Evolutionary conservation across 2,888 invertebrate genomes (phyloP).

Genomic region (Cataglyphis cursor): DNA sequence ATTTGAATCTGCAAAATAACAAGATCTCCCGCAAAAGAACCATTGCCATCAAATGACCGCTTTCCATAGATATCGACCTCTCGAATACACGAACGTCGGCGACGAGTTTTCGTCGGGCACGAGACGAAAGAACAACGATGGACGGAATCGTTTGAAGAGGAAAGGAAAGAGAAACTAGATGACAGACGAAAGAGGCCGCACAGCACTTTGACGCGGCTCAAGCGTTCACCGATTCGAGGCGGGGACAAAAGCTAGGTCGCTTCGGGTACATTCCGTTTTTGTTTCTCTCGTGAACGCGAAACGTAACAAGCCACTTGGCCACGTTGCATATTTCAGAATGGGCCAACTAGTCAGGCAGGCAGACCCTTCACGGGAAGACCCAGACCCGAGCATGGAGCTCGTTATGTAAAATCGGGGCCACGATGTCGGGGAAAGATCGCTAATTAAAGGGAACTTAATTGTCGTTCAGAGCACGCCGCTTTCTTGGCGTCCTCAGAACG

Average conservation of each 20-base stretch:
- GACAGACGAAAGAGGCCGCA: not conserved
- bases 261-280: slow-evolving; percentile 65
- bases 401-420: slow-evolving; percentile 66
- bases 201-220: slow-evolving; percentile 3
- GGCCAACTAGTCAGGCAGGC: slow-evolving; percentile 25
- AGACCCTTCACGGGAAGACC: slow-evolving; percentile 31
- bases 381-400: slow-evolving; percentile 19
- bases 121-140: not conserved
- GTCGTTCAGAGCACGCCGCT: slow-evolving; percentile 37
- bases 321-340: slow-evolving; percentile 75
- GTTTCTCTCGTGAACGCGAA: slow-evolving; percentile 66
- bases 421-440: slow-evolving; percentile 40
- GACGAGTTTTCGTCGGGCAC: not conserved
- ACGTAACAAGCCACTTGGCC: slow-evolving; percentile 78
- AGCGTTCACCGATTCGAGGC: slow-evolving; percentile 44
- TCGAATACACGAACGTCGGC: not conserved
- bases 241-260: slow-evolving; percentile 51
- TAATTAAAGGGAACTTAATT: slow-evolving; percentile 70
- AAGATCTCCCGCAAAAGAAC: not conserved
- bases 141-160: not conserved
- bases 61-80: not conserved
- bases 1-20: not conserved
- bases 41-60: not conserved
- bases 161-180: slow-evolving; percentile 10
- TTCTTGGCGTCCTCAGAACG: slow-evolving; percentile 32